Evolutionary conservation across 2,888 invertebrate genomes (phyloP).

Genomic region (Brachycybe producta): DNA sequence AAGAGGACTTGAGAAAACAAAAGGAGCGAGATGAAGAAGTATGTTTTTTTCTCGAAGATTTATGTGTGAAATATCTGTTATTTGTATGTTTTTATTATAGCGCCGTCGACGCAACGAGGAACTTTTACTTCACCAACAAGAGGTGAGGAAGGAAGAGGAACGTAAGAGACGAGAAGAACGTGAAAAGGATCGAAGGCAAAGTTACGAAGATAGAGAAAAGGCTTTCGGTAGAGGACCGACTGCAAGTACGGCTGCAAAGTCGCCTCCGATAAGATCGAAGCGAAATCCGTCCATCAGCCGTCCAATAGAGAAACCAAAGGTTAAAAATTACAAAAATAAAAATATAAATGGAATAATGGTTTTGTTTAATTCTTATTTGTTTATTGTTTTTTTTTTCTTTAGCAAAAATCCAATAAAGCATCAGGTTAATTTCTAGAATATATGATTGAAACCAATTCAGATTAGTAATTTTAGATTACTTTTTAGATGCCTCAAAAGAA

Average conservation of each 20-base stretch:
- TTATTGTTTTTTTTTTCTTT: no score
- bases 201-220: slow-evolving; percentile 8
- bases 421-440: no score
- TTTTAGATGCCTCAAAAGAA: slow-evolving; percentile 2
- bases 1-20: slow-evolving; percentile 17
- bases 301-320: no score
- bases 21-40: slow-evolving; percentile 17
- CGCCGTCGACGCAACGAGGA: slow-evolving; percentile 15
- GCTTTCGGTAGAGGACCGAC: not conserved
- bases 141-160: slow-evolving; percentile 5
- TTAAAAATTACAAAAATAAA: no score
- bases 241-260: no score
- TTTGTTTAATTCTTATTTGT: no score
- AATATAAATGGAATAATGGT: no score
- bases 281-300: not conserved
- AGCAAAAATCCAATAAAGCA: no score
- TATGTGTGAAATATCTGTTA: not conserved
- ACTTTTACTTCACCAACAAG: slow-evolving; percentile 8
- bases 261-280: not conserved
- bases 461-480: no score
- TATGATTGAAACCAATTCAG: no score
- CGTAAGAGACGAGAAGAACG: slow-evolving; percentile 2
- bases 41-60: not conserved
- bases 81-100: not conserved
- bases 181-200: slow-evolving; percentile 6